Conservation (phyloP, 2,888 invertebrate genomes). For the Mesorhabditis belari region DNA sequence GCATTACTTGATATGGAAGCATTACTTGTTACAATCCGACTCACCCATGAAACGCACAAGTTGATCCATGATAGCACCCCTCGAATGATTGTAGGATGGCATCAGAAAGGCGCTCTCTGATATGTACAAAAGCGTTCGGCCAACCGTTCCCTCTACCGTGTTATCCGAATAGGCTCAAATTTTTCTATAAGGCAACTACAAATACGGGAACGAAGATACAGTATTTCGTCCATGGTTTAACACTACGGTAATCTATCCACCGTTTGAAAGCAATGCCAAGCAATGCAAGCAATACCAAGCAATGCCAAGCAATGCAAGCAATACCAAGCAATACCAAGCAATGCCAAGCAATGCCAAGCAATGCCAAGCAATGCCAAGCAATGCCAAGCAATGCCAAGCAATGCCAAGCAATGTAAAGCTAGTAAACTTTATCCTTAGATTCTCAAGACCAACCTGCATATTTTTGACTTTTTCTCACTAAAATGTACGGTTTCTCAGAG, state of each 20-base stretch:
- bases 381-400: too few relatives aligned
- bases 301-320: too few relatives aligned
- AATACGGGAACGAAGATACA: too few relatives aligned
- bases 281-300: too few relatives aligned
- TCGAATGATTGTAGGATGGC: slow-evolving; percentile 19
- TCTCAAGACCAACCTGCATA: slow-evolving; percentile 32
- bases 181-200: neutral
- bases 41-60: slow-evolving; percentile 44
- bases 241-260: too few relatives aligned
- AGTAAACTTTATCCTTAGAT: too few relatives aligned
- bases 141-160: slow-evolving; percentile 40
- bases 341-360: too few relatives aligned
- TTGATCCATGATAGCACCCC: slow-evolving; percentile 49
- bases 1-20: neutral
- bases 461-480: slow-evolving; percentile 46
- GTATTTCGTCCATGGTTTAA: too few relatives aligned
- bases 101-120: slow-evolving; percentile 38
- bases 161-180: slow-evolving; percentile 47
- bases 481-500: slow-evolving; percentile 40
- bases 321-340: too few relatives aligned
- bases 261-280: too few relatives aligned
- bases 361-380: too few relatives aligned
- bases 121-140: slow-evolving; percentile 42
- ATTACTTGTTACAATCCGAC: neutral
- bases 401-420: too few relatives aligned